Evolutionary conservation across 2,888 invertebrate species (phyloP).

Genomic region (Morinoia aosen): DNA sequence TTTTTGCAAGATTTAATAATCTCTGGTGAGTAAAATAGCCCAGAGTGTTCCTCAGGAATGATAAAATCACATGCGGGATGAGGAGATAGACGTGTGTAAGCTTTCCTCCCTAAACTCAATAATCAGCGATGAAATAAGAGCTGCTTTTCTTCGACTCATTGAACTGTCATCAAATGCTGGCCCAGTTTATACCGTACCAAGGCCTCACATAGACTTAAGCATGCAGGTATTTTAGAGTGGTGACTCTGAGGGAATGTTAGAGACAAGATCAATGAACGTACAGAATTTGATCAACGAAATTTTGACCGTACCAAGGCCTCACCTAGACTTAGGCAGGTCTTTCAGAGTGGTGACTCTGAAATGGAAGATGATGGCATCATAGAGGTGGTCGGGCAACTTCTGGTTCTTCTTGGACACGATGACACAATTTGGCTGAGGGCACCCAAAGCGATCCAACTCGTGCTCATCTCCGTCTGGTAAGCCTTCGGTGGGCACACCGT

Average conservation of each 20-base stretch:
- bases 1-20: not conserved
- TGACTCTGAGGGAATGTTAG: too few relatives aligned
- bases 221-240: slow-evolving; percentile 55
- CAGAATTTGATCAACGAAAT: too few relatives aligned
- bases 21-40: not conserved
- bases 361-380: slow-evolving; percentile 67
- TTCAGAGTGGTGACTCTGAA: slow-evolving; percentile 54
- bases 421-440: slow-evolving; percentile 50
- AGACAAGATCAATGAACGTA: too few relatives aligned
- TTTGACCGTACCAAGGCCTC: not conserved
- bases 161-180: too few relatives aligned
- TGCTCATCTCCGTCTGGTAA: slow-evolving; percentile 49
- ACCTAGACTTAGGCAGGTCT: slow-evolving; percentile 58
- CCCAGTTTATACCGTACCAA: too few relatives aligned
- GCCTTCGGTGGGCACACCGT: slow-evolving; percentile 38
- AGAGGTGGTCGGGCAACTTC: slow-evolving; percentile 47
- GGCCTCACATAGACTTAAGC: slow-evolving; percentile 34
- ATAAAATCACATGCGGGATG: not conserved
- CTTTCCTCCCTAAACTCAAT: not conserved
- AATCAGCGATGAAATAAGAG: not conserved
- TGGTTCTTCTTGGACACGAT: slow-evolving; percentile 42
- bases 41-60: not conserved
- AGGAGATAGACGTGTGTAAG: not conserved
- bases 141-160: not conserved
- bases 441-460: slow-evolving; percentile 29